These are phyloP conservation scores for Tribolium castaneum DNA, from an alignment of 1,140 invertebrate species.

Conservation along the genomic window DNA sequence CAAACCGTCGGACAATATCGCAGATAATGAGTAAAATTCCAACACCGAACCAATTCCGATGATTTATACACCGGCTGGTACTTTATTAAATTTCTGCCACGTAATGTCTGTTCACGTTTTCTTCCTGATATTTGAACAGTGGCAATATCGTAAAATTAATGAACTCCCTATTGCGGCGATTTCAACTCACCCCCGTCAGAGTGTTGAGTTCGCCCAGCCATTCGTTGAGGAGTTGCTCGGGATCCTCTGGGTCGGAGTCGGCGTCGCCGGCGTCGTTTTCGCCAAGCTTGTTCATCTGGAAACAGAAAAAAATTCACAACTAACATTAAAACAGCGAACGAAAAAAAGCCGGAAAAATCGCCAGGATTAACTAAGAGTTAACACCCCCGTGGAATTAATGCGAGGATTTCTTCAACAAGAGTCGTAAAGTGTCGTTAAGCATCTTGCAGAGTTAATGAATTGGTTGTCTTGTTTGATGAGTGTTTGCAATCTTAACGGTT, in stretches of 20 bases:
- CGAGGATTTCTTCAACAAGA: neutral
- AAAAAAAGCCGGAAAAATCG: neutral
- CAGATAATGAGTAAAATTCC: constrained; percentile 22
- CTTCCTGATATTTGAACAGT: constrained; percentile 27
- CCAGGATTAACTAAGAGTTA: neutral
- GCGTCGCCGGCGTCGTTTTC: constrained; percentile 61
- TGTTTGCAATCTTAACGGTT: constrained; percentile 10
- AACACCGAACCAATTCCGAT: constrained; percentile 29
- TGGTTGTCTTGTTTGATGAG: neutral
- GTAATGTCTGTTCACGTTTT: constrained; percentile 38
- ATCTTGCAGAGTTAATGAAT: constrained; percentile 10
- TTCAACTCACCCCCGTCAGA: constrained; percentile 72
- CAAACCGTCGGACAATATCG: constrained; percentile 1
- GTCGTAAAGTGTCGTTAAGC: neutral
- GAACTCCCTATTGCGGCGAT: neutral
- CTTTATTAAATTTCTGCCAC: constrained; percentile 45
- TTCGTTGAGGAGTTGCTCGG: constrained; percentile 73
- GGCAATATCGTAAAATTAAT: constrained; percentile 27
- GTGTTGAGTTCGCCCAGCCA: constrained; percentile 75
- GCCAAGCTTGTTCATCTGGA: constrained; percentile 58
- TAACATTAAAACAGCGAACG: neutral
- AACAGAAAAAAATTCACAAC: constrained; percentile 39
- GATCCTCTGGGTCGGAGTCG: constrained; percentile 69
- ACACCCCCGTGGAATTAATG: constrained; percentile 5
- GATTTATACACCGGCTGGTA: constrained; percentile 39